Percentiles rank a stretch among this genome's conserved stretches.
Conservation (phyloP, 37 sponge, comb jelly and placozoan genomes). For the Theonella swinhoei region DNA sequence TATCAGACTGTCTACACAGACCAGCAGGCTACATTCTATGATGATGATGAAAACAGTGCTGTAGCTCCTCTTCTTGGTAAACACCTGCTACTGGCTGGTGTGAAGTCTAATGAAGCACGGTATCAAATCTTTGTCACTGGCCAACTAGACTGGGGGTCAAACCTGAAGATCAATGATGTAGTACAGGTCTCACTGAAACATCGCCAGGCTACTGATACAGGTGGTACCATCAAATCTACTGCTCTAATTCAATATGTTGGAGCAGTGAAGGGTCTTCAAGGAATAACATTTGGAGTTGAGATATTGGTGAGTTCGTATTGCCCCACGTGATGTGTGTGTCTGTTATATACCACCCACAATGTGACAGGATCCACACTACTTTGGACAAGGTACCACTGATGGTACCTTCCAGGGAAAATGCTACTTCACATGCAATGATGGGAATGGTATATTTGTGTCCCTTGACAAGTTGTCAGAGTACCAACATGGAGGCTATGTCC, state of each 20-base stretch:
- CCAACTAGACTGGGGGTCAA: slow-evolving; percentile 28
- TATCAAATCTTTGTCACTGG: neutral
- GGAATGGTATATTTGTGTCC: slow-evolving; percentile 44
- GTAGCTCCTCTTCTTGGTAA: slow-evolving; percentile 32
- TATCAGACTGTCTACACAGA: neutral
- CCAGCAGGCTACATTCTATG: neutral
- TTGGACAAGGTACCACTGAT: too few species aligned
- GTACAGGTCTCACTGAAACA: slow-evolving; percentile 35
- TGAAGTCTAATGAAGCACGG: neutral
- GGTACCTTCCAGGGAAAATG: slow-evolving; percentile 28
- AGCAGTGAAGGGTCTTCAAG: slow-evolving; percentile 1
- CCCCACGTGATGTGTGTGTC: too few species aligned
- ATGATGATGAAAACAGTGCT: neutral
- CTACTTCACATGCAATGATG: slow-evolving; percentile 56
- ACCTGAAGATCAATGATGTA: slow-evolving; percentile 10
- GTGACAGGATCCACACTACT: too few species aligned
- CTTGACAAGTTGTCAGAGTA: slow-evolving; percentile 20
- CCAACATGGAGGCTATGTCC: too few species aligned
- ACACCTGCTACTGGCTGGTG: slow-evolving; percentile 20
- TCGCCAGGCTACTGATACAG: too few species aligned
- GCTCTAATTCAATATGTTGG: slow-evolving; percentile 29
- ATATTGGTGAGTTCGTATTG: slow-evolving; percentile 27
- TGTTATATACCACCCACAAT: too few species aligned
- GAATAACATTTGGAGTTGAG: slow-evolving; percentile 51
- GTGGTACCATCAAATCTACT: too few species aligned